A percentile compares a stretch with the other conserved stretches of the same genome.
These are phyloP conservation scores for Petrocephalus zakoni DNA, from an alignment of 2,113 vertebrate genomes.

Conservation along the genomic window DNA sequence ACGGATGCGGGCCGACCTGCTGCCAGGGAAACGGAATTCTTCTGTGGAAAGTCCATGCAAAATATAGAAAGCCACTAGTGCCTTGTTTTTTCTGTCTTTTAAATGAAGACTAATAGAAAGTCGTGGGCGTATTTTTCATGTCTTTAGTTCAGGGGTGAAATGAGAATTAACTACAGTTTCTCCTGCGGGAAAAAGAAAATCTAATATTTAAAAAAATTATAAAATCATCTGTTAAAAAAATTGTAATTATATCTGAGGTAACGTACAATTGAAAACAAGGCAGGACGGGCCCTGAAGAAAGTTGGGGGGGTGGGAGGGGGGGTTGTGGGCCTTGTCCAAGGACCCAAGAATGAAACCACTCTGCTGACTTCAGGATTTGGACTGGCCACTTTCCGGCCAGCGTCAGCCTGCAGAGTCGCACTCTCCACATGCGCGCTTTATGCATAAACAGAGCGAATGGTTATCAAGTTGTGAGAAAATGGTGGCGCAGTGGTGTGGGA, in stretches of 20 bases:
- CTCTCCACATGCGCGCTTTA: neutral
- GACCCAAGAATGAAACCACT: neutral
- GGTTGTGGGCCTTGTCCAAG: neutral
- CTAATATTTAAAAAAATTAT: neutral
- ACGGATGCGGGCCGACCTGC: neutral
- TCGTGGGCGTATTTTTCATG: neutral
- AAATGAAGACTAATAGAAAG: neutral
- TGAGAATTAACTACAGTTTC: neutral
- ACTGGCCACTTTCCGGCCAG: neutral
- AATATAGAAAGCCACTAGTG: neutral
- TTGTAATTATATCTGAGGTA: neutral
- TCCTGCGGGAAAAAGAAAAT: neutral
- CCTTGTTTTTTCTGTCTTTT: neutral
- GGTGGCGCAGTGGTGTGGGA: neutral
- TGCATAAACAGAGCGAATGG: neutral
- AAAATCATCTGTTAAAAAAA: neutral
- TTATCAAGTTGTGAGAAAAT: neutral
- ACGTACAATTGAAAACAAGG: neutral
- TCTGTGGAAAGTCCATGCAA: neutral
- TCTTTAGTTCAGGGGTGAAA: neutral
- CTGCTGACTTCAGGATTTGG: neutral
- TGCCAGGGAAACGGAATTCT: neutral
- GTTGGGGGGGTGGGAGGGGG: neutral
- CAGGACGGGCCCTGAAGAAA: neutral
- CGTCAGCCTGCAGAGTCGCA: neutral